These are phyloP conservation scores for Lithobius niger DNA, from an alignment of 1,140 invertebrate genomes.

Conservation along the genomic window DNA sequence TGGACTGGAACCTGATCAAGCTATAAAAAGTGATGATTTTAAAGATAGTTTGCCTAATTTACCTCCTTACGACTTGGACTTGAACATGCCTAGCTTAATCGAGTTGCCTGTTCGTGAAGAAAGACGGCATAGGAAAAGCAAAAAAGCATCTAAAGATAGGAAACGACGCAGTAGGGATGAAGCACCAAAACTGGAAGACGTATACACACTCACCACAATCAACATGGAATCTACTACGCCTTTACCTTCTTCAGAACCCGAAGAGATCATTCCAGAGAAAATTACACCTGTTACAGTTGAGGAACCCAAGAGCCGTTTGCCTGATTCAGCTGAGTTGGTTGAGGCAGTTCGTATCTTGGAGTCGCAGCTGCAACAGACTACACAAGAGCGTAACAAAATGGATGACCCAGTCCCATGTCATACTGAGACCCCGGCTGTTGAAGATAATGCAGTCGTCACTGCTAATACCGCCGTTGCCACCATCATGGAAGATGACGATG, in stretches of 20 bases:
- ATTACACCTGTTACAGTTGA: neutral
- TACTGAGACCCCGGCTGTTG: neutral
- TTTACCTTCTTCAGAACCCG: neutral
- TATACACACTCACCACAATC: neutral
- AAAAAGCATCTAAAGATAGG: neutral
- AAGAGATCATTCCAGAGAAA: neutral
- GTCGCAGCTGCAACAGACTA: conserved; percentile 50
- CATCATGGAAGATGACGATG: neutral
- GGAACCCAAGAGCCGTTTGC: neutral
- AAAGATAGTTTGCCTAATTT: neutral
- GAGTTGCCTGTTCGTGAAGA: neutral
- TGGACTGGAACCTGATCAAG: neutral
- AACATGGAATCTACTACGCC: neutral
- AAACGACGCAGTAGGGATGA: neutral
- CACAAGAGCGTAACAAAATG: neutral
- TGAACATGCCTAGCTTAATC: neutral
- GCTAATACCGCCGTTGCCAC: no score
- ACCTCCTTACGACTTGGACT: neutral
- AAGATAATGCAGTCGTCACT: neutral
- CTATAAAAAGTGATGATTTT: neutral
- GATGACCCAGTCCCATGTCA: neutral
- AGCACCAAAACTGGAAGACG: neutral
- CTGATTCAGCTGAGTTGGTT: conserved; percentile 42
- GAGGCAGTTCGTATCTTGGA: conserved; percentile 65
- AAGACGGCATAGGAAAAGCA: neutral